Percentiles rank a stretch among this genome's conserved stretches.
These are phyloP conservation scores for Porites evermanni DNA, from an alignment of 92 coral and sea anemone genomes.

Conservation along the genomic window DNA sequence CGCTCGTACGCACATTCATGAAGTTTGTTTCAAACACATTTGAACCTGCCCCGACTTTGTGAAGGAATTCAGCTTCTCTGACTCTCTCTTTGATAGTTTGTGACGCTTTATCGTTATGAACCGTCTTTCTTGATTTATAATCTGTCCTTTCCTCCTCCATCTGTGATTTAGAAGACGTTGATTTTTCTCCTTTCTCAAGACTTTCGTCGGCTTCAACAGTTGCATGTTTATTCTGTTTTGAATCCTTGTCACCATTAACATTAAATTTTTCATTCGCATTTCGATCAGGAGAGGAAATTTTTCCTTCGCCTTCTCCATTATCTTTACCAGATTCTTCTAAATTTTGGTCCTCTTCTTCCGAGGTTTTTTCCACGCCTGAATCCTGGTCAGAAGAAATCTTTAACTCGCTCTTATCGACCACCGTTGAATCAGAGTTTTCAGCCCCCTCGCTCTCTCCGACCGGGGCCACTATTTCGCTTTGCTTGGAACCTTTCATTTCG, in stretches of 20 bases:
- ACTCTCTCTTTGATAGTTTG: constrained; percentile 19
- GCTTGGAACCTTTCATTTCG: neutral
- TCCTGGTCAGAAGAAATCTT: neutral
- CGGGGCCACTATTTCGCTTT: neutral
- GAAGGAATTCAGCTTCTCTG: constrained; percentile 12
- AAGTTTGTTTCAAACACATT: constrained; percentile 50
- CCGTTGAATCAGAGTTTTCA: neutral
- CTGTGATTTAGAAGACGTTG: neutral
- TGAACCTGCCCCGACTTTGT: constrained; percentile 35
- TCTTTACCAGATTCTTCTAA: neutral
- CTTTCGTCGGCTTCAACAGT: neutral
- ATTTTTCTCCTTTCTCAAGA: neutral
- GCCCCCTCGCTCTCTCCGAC: neutral
- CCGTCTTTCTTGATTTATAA: neutral
- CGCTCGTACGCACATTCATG: constrained; percentile 43
- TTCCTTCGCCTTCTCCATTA: neutral
- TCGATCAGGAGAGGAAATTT: neutral
- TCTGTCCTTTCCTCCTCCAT: neutral
- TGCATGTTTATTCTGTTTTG: neutral
- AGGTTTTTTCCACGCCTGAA: neutral
- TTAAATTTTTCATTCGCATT: neutral
- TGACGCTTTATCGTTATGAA: neutral
- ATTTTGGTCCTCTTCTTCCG: neutral
- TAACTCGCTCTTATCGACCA: neutral
- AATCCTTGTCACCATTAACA: neutral